Percentiles rank a stretch among this genome's conserved stretches.
Conservation (phyloP, 1,140 invertebrate species). For the Patella vulgata region DNA sequence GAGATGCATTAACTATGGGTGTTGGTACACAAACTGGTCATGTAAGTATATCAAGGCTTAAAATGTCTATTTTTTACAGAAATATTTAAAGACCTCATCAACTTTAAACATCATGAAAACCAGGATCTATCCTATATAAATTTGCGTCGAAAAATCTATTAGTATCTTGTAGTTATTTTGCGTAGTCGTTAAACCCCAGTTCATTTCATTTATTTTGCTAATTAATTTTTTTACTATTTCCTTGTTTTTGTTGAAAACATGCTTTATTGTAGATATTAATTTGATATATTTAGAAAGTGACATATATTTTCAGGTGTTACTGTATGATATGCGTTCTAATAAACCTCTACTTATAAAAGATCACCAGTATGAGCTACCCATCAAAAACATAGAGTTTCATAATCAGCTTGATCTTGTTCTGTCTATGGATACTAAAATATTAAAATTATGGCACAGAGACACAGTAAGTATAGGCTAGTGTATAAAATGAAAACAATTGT, state of each 20-base stretch:
- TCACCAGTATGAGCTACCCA: conserved; percentile 93
- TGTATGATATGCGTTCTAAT: conserved; percentile 94
- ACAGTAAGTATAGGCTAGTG: conserved; percentile 73
- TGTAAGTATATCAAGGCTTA: conserved; percentile 59
- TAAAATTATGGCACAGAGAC: conserved; percentile 96
- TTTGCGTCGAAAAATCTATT: no score
- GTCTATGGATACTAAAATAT: conserved; percentile 89
- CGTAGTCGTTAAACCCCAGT: no score
- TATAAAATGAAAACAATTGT: neutral
- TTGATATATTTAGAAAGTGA: no score
- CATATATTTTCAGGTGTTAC: conserved; percentile 76
- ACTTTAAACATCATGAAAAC: no score
- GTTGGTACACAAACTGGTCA: conserved; percentile 95
- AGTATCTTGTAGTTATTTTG: no score
- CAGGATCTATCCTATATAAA: no score
- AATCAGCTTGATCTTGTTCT: conserved; percentile 77
- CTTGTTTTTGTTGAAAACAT: no score
- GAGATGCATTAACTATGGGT: conserved; percentile 83
- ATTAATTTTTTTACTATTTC: no score
- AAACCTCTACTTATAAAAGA: conserved; percentile 92
- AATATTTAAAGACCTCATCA: no score
- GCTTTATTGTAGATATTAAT: no score
- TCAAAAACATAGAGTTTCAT: conserved; percentile 90
- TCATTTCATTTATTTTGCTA: no score
- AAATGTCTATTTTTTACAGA: no score